Evolutionary conservation across 2,797 vertebrate genomes (phyloP), one percentile per base, ranked within the genome.

Genomic region (Ibycter americanus): DNA sequence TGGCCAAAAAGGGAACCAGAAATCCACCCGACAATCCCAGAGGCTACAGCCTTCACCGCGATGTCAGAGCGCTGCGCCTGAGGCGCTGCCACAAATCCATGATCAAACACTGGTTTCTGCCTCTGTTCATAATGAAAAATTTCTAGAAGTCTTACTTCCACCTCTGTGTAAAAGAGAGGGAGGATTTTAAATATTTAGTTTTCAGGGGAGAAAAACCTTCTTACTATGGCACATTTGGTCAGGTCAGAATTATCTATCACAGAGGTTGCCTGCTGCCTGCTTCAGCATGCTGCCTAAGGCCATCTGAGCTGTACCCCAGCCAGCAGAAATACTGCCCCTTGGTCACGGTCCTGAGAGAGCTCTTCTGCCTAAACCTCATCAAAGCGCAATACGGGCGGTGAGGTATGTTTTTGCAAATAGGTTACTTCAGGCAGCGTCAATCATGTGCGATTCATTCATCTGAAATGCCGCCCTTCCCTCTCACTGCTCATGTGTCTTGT

Each of bases 81-180:
- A 51, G 42, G n/a, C 5, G 82, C 11, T 26, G 34, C 73, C 68
- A 0, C 13, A 65, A 90, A 58, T 11, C 44, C 63, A 56, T 4
- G 1, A 5, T 5, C 0, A 0, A 86, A 44, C 22, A 9, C 25
- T 27, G 23, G 7, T 52, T 93, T 86, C 55, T 66, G 27, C 25
- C 38, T 54, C 61, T 56, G 31, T 62, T 83, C 65, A 85, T 44
- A 62, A 42, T 40, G 49, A 77, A 92, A 89, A 65, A 21, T 61
- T 83, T 54, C 67, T 40, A 83, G 49, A 93, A 19, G 23, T 67
- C 44, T 89, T 66, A 25, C n/a, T 80, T 81, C 26, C 17, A 34
- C 14, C 21, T 67, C 47, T 13, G 1, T 16, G 9, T 31, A 44
- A 79, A 81, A 55, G 26, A 51, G 42, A 49, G 31, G 34, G 32